Conservation (phyloP, 2,797 vertebrate genomes). For the Phoebastria nigripes region DNA sequence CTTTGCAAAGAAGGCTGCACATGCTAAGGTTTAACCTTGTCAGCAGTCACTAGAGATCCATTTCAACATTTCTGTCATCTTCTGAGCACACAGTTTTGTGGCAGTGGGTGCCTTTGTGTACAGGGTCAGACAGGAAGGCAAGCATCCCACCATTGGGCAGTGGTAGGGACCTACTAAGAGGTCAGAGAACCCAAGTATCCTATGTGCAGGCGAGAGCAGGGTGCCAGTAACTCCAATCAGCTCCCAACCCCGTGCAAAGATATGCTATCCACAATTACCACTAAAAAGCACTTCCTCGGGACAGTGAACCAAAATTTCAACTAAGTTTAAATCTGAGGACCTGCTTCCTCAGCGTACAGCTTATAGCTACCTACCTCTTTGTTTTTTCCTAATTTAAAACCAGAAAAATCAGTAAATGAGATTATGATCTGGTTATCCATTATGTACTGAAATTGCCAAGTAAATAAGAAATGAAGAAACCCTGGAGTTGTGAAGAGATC, state of each 20-base stretch:
- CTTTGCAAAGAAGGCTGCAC: background rate
- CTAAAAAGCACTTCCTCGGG: background rate
- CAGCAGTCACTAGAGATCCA: background rate
- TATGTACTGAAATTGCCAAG: background rate
- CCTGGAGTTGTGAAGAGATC: background rate
- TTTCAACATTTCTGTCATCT: background rate
- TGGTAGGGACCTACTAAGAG: background rate
- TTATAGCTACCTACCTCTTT: background rate
- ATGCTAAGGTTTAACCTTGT: background rate
- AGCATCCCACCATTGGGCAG: background rate
- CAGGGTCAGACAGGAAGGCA: background rate
- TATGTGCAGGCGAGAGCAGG: background rate
- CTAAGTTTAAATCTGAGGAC: background rate
- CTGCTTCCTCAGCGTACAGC: background rate
- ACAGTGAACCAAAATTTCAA: background rate
- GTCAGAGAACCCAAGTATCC: background rate
- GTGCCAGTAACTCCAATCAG: background rate
- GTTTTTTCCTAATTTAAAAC: background rate
- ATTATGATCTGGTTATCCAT: background rate
- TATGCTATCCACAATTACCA: no score
- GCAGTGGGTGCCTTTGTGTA: background rate
- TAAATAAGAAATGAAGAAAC: background rate
- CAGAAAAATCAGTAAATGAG: background rate
- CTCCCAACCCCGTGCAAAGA: background rate
- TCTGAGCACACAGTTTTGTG: background rate